Conservation (phyloP, 1,140 invertebrate genomes). For the Dendrolimus punctatus region DNA sequence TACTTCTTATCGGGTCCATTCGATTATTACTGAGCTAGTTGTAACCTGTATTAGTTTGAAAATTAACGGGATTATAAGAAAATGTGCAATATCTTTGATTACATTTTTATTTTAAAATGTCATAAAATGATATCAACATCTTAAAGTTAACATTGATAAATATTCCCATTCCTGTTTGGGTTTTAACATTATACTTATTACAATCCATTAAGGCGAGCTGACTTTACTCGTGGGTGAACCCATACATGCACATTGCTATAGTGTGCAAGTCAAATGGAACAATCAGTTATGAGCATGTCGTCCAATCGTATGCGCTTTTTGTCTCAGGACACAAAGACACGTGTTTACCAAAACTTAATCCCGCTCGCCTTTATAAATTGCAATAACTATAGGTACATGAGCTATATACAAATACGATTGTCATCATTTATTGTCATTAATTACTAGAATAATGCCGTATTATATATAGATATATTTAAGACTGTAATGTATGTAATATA, state of each 20-base stretch:
- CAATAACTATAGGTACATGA: slow-evolving; percentile 21
- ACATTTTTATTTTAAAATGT: slow-evolving; percentile 68
- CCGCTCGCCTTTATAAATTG: too few relatives aligned
- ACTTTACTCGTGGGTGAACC: too few relatives aligned
- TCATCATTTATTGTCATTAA: slow-evolving; percentile 45
- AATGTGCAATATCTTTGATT: slow-evolving; percentile 13
- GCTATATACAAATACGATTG: slow-evolving; percentile 52
- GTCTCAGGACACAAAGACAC: too few relatives aligned
- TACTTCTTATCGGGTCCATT: too few relatives aligned
- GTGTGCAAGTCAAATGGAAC: too few relatives aligned
- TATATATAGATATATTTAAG: not conserved
- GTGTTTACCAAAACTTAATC: too few relatives aligned
- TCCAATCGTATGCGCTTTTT: too few relatives aligned
- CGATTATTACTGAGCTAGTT: too few relatives aligned
- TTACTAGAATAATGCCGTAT: slow-evolving; percentile 6
- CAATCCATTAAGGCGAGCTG: not conserved
- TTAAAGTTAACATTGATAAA: slow-evolving; percentile 69
- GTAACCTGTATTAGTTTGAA: not conserved
- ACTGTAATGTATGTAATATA: too few relatives aligned
- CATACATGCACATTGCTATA: too few relatives aligned
- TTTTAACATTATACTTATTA: not conserved
- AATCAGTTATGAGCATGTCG: too few relatives aligned
- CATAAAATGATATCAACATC: slow-evolving; percentile 71
- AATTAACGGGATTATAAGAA: not conserved
- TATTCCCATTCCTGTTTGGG: slow-evolving; percentile 29